Evolutionary conservation across 2,113 vertebrate species (phyloP).

Genomic region (Siphamia tubifer): DNA sequence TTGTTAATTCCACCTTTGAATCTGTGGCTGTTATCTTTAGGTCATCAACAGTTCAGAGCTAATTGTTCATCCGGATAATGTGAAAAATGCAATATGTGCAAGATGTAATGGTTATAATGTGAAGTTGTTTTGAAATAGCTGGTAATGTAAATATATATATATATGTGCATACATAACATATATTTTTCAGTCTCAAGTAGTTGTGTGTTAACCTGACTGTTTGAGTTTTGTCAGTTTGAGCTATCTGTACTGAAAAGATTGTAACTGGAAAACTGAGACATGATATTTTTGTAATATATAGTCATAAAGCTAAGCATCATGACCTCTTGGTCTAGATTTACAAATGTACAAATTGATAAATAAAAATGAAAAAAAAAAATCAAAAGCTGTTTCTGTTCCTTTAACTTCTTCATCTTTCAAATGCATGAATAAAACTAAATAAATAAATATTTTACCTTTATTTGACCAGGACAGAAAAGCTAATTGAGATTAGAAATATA

Average conservation of each 20-base stretch:
- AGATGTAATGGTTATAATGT: neutral
- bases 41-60: neutral
- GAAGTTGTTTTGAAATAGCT: conserved; percentile 18
- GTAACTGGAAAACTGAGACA: neutral
- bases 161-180: neutral
- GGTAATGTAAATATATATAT: conserved; percentile 20
- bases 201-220: conserved; percentile 11
- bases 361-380: conserved; percentile 39
- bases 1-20: neutral
- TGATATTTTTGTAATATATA: conserved; percentile 58
- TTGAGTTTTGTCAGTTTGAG: conserved; percentile 8
- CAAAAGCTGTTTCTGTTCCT: neutral
- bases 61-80: neutral
- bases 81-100: conserved; percentile 50
- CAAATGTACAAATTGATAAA: conserved; percentile 39
- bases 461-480: too few relatives aligned
- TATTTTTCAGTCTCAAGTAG: conserved; percentile 40
- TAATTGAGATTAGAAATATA: too few relatives aligned
- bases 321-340: conserved; percentile 27
- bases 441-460: too few relatives aligned
- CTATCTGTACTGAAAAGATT: neutral
- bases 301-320: neutral
- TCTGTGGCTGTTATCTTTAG: neutral
- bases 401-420: too few relatives aligned
- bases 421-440: too few relatives aligned